A percentile compares a stretch with the other conserved stretches of the same genome.
Conservation (phyloP, 2,113 vertebrate genomes). For the Periophthalmus modestus region DNA sequence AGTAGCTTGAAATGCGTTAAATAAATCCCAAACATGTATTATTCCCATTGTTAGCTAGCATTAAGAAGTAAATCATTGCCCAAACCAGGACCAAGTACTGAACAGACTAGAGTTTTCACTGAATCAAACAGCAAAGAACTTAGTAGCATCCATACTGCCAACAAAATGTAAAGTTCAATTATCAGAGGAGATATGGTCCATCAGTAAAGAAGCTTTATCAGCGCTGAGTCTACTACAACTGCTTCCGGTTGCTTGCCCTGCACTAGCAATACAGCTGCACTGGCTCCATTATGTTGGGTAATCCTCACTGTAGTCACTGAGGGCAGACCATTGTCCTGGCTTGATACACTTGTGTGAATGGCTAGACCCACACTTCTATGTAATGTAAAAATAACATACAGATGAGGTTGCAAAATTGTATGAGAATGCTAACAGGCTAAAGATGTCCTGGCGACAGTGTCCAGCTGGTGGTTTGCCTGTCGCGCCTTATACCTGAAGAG, state of each 20-base stretch:
- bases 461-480: slow-evolving; percentile 44
- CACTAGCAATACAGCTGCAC: slow-evolving; percentile 89
- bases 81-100: background rate
- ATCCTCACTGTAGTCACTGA: slow-evolving; percentile 90
- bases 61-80: slow-evolving; percentile 12
- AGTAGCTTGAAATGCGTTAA: no score
- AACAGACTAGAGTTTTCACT: no score
- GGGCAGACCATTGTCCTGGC: slow-evolving; percentile 86
- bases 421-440: slow-evolving; percentile 32
- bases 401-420: slow-evolving; percentile 40
- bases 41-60: no score
- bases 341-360: slow-evolving; percentile 82
- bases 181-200: slow-evolving; percentile 78
- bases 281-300: slow-evolving; percentile 89
- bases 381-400: slow-evolving; percentile 47
- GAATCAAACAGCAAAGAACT: no score
- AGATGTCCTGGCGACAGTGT: slow-evolving; percentile 35
- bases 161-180: background rate
- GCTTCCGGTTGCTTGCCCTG: slow-evolving; percentile 92
- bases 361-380: slow-evolving; percentile 74
- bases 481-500: slow-evolving; percentile 80
- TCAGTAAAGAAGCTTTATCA: slow-evolving; percentile 79
- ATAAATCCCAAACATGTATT: no score
- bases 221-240: slow-evolving; percentile 90
- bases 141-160: no score